A percentile compares a stretch with the other conserved stretches of the same genome.
Conservation (phyloP, 2,797 vertebrate species). For the Distichodus sexfasciatus region DNA sequence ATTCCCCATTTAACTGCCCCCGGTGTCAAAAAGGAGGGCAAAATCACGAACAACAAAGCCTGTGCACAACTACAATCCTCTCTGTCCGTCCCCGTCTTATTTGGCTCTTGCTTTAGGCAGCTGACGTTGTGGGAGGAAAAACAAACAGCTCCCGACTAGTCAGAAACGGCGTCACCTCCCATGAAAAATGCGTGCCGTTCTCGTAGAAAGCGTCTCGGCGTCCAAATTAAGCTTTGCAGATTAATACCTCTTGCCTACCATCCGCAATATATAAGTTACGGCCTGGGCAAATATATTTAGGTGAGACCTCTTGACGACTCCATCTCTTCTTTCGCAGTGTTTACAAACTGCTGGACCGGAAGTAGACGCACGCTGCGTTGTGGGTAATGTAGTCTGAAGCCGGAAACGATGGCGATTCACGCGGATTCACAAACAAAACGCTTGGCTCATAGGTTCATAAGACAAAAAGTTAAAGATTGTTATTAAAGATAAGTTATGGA, state of each 20-base stretch:
- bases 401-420: neutral
- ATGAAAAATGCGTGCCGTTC: neutral
- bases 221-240: neutral
- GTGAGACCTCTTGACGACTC: conserved; percentile 45
- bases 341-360: conserved; percentile 68
- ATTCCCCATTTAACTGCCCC: conserved; percentile 79
- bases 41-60: neutral
- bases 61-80: neutral
- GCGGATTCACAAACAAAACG: neutral
- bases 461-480: no score
- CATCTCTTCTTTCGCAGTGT: conserved; percentile 61
- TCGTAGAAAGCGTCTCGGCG: neutral
- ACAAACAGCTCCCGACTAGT: neutral
- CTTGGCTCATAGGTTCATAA: no score
- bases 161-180: neutral
- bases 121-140: conserved; percentile 7
- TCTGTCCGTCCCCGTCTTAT: neutral
- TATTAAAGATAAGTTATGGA: no score
- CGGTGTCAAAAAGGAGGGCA: neutral
- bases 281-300: conserved; percentile 37
- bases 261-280: neutral
- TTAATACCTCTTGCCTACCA: conserved; percentile 14
- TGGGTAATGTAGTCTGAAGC: conserved; percentile 49
- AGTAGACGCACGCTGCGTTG: conserved; percentile 30
- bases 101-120: neutral